A percentile compares a stretch with the other conserved stretches of the same genome.
Conservation (phyloP, 2,888 invertebrate genomes). For the Eristalis intricaria region DNA sequence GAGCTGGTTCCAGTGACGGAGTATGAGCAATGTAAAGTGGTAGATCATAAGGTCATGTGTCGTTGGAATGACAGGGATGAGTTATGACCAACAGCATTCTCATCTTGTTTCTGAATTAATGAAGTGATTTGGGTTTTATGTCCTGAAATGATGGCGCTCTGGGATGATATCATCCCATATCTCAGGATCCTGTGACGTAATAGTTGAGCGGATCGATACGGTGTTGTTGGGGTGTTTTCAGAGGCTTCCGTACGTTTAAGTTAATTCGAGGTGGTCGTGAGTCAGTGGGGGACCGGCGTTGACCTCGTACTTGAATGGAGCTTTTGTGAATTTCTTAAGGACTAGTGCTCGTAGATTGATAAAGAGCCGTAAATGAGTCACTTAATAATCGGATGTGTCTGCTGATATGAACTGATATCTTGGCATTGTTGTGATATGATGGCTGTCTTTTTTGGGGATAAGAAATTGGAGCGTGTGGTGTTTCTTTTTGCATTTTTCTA, state of each 20-base stretch:
- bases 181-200: slow-evolving; percentile 17
- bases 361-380: neutral
- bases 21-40: neutral
- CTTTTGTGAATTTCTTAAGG: neutral
- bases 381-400: neutral
- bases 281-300: neutral
- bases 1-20: neutral
- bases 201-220: neutral
- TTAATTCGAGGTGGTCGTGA: neutral
- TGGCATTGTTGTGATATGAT: neutral
- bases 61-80: slow-evolving; percentile 16
- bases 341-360: slow-evolving; percentile 3
- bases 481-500: too few species aligned
- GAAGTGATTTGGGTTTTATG: neutral
- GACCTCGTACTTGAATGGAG: neutral
- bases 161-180: slow-evolving; percentile 2
- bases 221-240: neutral
- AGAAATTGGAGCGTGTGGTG: too few species aligned
- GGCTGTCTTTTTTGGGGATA: too few species aligned
- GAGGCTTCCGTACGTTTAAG: slow-evolving; percentile 1
- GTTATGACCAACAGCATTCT: slow-evolving; percentile 2
- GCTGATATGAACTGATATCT: neutral
- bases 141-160: neutral
- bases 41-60: slow-evolving; percentile 11
- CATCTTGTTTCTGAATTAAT: slow-evolving; percentile 20